phyloP scores from a whole-genome alignment of 2,797 vertebrate species.

The Hippocampus kuda region DNA sequence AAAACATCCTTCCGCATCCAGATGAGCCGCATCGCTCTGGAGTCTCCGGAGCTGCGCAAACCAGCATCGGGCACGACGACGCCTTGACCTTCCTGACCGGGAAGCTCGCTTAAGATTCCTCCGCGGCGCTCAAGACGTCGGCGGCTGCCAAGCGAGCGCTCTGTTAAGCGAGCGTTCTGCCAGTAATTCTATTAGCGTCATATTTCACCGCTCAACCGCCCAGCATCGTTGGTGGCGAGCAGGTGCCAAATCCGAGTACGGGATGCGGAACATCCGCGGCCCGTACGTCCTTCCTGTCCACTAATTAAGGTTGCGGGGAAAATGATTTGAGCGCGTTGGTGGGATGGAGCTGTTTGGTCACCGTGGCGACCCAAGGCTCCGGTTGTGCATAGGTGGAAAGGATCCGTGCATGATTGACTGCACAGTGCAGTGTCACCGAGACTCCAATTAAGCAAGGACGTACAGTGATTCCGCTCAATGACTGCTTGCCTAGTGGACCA shows the following conservation, averaged over 20 bases:
- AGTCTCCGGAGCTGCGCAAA: background rate
- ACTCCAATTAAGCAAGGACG: too few species aligned
- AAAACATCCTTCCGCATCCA: background rate
- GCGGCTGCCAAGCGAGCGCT: too few species aligned
- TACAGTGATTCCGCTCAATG: too few species aligned
- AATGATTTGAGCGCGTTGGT: background rate
- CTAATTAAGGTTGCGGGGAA: background rate
- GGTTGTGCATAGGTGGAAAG: background rate
- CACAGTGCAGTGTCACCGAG: too few species aligned
- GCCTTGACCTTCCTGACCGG: background rate
- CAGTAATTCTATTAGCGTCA: background rate
- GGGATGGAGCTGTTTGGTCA: background rate
- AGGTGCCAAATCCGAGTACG: background rate
- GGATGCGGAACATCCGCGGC: background rate
- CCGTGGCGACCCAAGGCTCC: background rate
- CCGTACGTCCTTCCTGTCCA: background rate
- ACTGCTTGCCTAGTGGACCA: too few species aligned
- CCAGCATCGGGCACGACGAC: background rate
- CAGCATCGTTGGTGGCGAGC: background rate
- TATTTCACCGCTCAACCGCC: background rate
- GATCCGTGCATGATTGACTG: too few species aligned
- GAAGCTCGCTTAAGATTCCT: background rate
- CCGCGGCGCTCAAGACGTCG: too few species aligned
- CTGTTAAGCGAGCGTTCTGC: background rate
- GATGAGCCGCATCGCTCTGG: background rate